These are phyloP conservation scores for Alectoris magna DNA, from an alignment of 2,797 vertebrate genomes.

Conservation along the genomic window DNA sequence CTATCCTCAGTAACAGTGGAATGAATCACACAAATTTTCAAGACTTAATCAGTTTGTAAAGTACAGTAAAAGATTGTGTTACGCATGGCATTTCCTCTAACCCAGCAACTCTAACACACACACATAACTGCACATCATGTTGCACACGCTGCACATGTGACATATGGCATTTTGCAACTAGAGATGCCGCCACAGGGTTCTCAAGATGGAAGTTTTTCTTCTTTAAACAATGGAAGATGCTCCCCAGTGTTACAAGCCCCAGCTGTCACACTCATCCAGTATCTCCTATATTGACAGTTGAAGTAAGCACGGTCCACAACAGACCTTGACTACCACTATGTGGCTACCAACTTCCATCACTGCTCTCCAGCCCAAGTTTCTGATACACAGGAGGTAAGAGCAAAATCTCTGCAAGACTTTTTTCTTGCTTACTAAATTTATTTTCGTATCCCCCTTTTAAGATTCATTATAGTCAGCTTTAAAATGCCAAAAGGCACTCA, in stretches of 20 bases:
- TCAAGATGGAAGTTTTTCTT: not conserved
- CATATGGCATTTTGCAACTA: not conserved
- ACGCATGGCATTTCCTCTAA: not conserved
- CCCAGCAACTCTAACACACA: not conserved
- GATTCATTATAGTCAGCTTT: constrained; percentile 20
- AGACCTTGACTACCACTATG: too few species aligned
- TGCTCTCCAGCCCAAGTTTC: not conserved
- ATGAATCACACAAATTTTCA: constrained; percentile 1
- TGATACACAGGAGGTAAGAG: not conserved
- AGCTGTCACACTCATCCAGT: not conserved
- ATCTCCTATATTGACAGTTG: not conserved
- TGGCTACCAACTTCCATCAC: not conserved
- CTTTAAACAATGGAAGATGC: not conserved
- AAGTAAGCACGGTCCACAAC: too few species aligned
- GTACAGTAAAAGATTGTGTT: not conserved
- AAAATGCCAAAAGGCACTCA: constrained; percentile 44
- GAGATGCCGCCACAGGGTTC: not conserved
- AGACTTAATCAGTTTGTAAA: constrained; percentile 22
- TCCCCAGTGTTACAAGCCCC: not conserved
- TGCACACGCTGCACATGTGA: accelerated
- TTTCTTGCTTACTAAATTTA: not conserved
- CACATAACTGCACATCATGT: accelerated
- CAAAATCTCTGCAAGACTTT: not conserved
- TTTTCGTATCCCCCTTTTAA: constrained; percentile 23
- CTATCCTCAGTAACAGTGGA: not conserved